Evolutionary conservation across 2,888 invertebrate genomes (phyloP).

Genomic region (Himalopsyche tibetana): DNA sequence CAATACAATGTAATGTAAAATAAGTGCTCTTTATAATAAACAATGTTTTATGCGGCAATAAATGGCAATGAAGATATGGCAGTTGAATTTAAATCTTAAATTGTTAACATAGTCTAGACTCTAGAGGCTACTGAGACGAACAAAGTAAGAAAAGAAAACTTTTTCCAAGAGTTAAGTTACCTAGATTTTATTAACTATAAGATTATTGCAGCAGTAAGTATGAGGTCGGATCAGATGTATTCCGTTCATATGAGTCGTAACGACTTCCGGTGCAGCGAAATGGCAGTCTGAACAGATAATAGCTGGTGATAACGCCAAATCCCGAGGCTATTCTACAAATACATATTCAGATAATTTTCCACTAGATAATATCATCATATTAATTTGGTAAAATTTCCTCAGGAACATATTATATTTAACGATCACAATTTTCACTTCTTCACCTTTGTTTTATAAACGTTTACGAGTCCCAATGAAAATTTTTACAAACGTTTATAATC

Average conservation of each 20-base stretch:
- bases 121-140: too few species aligned
- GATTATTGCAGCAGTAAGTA: conserved; percentile 1
- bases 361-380: background rate
- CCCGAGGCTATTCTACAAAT: background rate
- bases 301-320: conserved; percentile 22
- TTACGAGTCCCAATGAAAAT: too few species aligned
- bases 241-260: conserved; percentile 4
- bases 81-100: too few species aligned
- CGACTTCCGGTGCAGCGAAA: conserved; percentile 10
- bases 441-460: too few species aligned
- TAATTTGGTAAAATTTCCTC: background rate
- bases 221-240: conserved; percentile 2
- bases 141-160: background rate
- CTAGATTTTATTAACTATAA: conserved; percentile 17
- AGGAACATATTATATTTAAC: too few species aligned
- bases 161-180: background rate
- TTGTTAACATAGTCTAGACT: too few species aligned
- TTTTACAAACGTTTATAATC: too few species aligned
- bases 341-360: background rate
- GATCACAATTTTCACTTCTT: too few species aligned
- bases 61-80: too few species aligned
- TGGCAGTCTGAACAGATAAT: conserved; percentile 30
- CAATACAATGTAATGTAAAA: too few species aligned
- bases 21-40: too few species aligned
- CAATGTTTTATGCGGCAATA: too few species aligned